Evolutionary conservation across 2,113 vertebrate species (phyloP), one percentile per base, ranked within the genome.

Genomic region (Chlorodrepanis virens): DNA sequence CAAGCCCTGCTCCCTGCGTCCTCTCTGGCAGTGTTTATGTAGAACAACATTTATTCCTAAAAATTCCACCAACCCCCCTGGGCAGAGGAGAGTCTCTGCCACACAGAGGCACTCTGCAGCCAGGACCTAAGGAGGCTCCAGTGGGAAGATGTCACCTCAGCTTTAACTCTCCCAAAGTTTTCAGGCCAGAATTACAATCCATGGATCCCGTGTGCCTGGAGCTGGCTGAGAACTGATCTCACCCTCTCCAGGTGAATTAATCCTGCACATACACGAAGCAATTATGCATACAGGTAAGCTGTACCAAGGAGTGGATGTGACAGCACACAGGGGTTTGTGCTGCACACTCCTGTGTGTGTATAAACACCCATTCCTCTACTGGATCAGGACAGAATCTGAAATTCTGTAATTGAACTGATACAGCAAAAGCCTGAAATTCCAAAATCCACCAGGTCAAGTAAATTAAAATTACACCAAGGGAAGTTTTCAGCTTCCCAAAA

Each of bases 191-290:
- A 61, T 22, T 20, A 14, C 23, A 31, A 39, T 9, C 45, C 53
- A 5, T 4, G 44, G 69, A 29, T 44, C 17, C 45, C 12, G 19
- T 1, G 0, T 19, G 27, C 37, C 28, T 14, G 33, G n/a, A 49
- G 67, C 52, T 65, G 50, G 20, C 27, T 31, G 6, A 40, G 52
- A 13, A 33, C 2, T 45, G 50, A 8, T 11, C 61, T 70, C 57
- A 49, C 6, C 20, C 33, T 27, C 45, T 42, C 42, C 14, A 23
- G 35, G 4, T 1, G 25, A n/a, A 24, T 45, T 9, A 21, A 56
- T 5, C 15, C 0, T 12, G 31, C 42, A n/a, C 5, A 39, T 1
- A 6, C 3, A 49, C 1, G 39, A 50, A 50, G 33, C 35, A 45
- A 13, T 37, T 27, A 6, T 27, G n/a, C 10, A 24, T 0, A 13